Conservation (phyloP, 92 coral and sea anemone species). For the Actinernus sp. region DNA sequence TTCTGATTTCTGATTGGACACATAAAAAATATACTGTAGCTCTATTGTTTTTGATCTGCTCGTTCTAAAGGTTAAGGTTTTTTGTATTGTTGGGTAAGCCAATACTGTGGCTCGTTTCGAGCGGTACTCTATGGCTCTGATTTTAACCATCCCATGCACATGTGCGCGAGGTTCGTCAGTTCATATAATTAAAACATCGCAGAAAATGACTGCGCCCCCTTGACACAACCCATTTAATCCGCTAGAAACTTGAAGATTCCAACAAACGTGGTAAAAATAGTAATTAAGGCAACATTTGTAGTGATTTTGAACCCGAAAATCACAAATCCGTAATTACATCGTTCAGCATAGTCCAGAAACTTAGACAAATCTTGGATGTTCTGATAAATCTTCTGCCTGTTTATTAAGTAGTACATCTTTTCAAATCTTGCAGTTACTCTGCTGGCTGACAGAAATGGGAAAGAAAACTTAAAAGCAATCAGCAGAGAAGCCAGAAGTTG, state of each 20-base stretch:
- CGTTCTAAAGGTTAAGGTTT: too few relatives aligned
- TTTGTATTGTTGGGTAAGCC: too few relatives aligned
- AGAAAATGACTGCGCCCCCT: too few relatives aligned
- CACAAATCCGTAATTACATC: constrained; percentile 62
- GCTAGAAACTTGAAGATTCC: constrained; percentile 61
- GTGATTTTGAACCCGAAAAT: constrained; percentile 64
- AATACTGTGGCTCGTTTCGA: too few relatives aligned
- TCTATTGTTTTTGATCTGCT: too few relatives aligned
- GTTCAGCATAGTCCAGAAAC: constrained; percentile 56
- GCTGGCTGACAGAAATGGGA: constrained; percentile 65
- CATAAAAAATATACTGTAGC: too few relatives aligned
- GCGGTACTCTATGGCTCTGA: too few relatives aligned
- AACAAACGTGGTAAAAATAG: constrained; percentile 40
- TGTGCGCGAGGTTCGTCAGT: too few relatives aligned
- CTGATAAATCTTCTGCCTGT: constrained; percentile 38
- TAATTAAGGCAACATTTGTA: constrained; percentile 53
- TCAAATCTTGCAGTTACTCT: constrained; percentile 53
- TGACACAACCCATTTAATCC: too few relatives aligned
- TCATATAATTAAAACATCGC: too few relatives aligned
- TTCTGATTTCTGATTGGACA: too few relatives aligned
- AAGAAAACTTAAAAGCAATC: constrained; percentile 58
- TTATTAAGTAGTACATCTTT: constrained; percentile 59
- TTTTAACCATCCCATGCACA: too few relatives aligned
- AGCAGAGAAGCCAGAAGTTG: constrained; percentile 49
- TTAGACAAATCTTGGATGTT: constrained; percentile 58